Conservation (phyloP, 1,140 invertebrate genomes). For the Glossosoma conforme region DNA sequence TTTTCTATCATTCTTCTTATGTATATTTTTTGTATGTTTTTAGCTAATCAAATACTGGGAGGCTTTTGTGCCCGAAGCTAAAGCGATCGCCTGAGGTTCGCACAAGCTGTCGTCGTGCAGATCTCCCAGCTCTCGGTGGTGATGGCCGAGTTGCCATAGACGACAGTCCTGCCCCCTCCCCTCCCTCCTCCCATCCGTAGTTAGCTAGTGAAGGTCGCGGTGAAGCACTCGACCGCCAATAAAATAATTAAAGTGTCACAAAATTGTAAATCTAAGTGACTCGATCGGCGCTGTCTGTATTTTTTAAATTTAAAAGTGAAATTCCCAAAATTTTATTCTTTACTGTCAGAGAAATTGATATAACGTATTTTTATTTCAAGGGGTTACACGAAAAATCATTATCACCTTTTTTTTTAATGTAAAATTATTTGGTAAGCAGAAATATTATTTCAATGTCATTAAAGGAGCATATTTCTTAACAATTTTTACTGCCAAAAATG, state of each 20-base stretch:
- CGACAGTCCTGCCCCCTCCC: background rate
- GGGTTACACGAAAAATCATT: too few relatives aligned
- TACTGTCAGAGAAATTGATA: too few relatives aligned
- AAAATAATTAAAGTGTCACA: background rate
- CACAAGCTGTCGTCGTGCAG: constrained; percentile 22
- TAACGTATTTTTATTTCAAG: too few relatives aligned
- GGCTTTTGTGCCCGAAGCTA: constrained; percentile 87
- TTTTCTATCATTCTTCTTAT: background rate
- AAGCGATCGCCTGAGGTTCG: constrained; percentile 67
- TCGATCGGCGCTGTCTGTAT: background rate
- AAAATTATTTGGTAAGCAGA: too few relatives aligned
- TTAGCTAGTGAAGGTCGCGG: background rate
- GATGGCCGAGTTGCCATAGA: constrained; percentile 6
- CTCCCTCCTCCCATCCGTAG: background rate
- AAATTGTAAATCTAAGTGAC: background rate
- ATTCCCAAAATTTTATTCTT: background rate
- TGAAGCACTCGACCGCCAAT: background rate
- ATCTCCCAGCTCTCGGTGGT: constrained; percentile 22
- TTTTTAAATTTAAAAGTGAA: background rate
- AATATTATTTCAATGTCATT: too few relatives aligned
- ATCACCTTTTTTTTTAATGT: too few relatives aligned
- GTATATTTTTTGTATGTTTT: constrained; percentile 33
- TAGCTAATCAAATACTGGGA: constrained; percentile 95
- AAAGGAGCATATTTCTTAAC: too few relatives aligned
- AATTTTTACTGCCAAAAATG: too few relatives aligned